phyloP scores from a whole-genome alignment of 2,797 vertebrate genomes.

The Hoplostethus atlanticus region DNA sequence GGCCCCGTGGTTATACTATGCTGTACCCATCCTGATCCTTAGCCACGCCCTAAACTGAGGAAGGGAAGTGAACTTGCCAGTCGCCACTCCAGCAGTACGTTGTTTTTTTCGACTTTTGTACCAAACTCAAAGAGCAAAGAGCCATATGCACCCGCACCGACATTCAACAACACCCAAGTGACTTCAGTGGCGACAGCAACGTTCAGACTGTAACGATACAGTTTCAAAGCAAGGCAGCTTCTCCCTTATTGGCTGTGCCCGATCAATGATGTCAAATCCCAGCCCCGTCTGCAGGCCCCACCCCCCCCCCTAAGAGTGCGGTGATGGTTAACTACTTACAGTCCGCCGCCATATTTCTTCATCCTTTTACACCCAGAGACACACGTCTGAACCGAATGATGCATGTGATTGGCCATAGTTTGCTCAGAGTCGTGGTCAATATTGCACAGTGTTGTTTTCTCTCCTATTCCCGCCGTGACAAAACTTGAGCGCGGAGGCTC shows the following conservation, averaged over 20 bases:
- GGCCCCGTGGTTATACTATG: slow-evolving; percentile 11
- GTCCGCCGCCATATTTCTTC: slow-evolving; percentile 22
- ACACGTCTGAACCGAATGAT: slow-evolving; percentile 22
- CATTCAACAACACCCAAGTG: slow-evolving; percentile 61
- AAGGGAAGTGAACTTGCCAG: slow-evolving; percentile 39
- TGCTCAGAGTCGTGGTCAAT: slow-evolving; percentile 14
- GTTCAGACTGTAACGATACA: slow-evolving; percentile 31
- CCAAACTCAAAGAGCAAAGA: slow-evolving; percentile 50
- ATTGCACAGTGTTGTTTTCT: slow-evolving; percentile 27
- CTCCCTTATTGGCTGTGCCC: slow-evolving; percentile 28
- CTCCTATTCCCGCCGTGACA: slow-evolving; percentile 21
- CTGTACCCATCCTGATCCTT: slow-evolving; percentile 9
- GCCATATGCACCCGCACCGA: slow-evolving; percentile 58
- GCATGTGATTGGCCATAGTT: slow-evolving; percentile 50
- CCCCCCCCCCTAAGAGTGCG: neutral
- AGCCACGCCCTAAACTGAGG: slow-evolving; percentile 50
- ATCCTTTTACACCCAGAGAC: slow-evolving; percentile 30
- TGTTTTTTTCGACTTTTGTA: slow-evolving; percentile 51
- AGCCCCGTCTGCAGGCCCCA: neutral
- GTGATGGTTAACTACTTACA: slow-evolving; percentile 21
- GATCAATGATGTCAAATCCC: slow-evolving; percentile 20
- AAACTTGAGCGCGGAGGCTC: slow-evolving; percentile 9
- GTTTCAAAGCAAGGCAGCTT: slow-evolving; percentile 57
- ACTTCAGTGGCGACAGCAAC: slow-evolving; percentile 58
- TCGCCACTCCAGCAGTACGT: slow-evolving; percentile 57